Evolutionary conservation across 2,797 vertebrate species (phyloP), one percentile per base, ranked within the genome.

Genomic region (Smutsia temminckii): DNA sequence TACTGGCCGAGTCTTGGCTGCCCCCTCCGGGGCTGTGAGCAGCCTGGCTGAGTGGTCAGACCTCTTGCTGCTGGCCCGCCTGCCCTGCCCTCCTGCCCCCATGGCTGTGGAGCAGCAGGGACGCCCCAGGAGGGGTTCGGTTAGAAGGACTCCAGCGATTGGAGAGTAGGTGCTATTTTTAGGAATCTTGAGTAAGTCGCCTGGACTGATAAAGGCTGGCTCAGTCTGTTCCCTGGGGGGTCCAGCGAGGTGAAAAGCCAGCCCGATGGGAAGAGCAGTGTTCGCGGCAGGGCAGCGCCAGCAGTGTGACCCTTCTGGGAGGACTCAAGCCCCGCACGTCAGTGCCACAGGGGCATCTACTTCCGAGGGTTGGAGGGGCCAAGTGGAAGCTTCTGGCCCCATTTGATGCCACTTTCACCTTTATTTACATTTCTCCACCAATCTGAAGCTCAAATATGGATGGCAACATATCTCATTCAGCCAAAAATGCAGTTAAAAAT

Each of bases 401-500:
- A 27, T 79, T 75, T 90, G n/a, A 79, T n/a, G 18, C 29, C 29
- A 61, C 57, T 71, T 17, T n/a, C 8, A 37, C 55, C 66, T 55
- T 88, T 0, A 3, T 93, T 94, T 75, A 42, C 53, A n/a, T n/a
- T 74, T 94, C 85, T 94, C 37, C 18, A 68, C 94, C 34, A 14
- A 7, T 0, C 14, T 55, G 10, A 59, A 83, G 5, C 20, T 83
- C 34, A 69, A 20, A 61, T 85, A 61, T 85, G 1, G n/a, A 78
- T 25, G 59, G 40, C 53, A 63, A 2, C 6, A 0, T 75, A 18
- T 75, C 84, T 92, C 79, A n/a, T 64, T n/a, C 3, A 51, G 75
- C 72, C 92, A 55, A 13, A 91, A n/a, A 42, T 20, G 40, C 25
- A 46, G 25, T 91, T 83, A 64, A 93, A 95, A 79, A 79, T 53